A percentile compares a stretch with the other conserved stretches of the same genome.
phyloP scores from a whole-genome alignment of 2,113 vertebrate genomes.

The Zapus hudsonius region DNA sequence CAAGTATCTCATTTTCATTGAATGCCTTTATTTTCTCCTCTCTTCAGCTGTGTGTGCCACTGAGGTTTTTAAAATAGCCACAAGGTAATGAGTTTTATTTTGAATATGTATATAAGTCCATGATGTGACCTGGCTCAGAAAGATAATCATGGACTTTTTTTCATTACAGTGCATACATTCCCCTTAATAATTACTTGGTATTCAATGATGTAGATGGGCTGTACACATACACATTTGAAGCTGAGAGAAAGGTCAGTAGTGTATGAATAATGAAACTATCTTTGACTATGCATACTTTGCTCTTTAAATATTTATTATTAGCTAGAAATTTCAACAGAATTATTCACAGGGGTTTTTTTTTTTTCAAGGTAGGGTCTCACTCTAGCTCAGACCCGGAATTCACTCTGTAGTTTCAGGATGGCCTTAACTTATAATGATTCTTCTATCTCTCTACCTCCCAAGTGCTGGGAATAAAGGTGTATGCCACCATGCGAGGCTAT shows the following conservation, averaged over 20 bases:
- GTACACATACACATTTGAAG: conserved; percentile 96
- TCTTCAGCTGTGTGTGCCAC: conserved; percentile 93
- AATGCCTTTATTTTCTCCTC: conserved; percentile 56
- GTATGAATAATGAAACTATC: conserved; percentile 23
- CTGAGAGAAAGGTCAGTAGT: conserved; percentile 93
- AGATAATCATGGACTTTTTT: conserved; percentile 67
- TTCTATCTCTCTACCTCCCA: too few species aligned
- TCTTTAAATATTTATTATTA: conserved; percentile 51
- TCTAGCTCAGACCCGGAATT: too few species aligned
- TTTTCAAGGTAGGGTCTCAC: too few species aligned
- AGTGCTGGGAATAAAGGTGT: too few species aligned
- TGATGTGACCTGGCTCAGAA: conserved; percentile 30
- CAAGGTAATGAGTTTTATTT: conserved; percentile 89
- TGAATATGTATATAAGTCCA: neutral
- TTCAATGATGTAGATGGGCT: conserved; percentile 96
- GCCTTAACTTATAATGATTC: too few species aligned
- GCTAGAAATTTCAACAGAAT: conserved; percentile 36
- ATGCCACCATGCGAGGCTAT: too few species aligned
- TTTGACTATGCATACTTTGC: conserved; percentile 16
- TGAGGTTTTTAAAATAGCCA: conserved; percentile 98
- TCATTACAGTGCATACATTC: conserved; percentile 91
- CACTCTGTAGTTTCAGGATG: too few species aligned
- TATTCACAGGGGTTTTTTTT: too few species aligned
- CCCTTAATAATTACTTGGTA: conserved; percentile 96
- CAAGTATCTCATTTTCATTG: conserved; percentile 42